Evolutionary conservation across 1,140 invertebrate species (phyloP), one percentile per base, ranked within the genome.

Genomic region (Andrena cerasifolii): DNA sequence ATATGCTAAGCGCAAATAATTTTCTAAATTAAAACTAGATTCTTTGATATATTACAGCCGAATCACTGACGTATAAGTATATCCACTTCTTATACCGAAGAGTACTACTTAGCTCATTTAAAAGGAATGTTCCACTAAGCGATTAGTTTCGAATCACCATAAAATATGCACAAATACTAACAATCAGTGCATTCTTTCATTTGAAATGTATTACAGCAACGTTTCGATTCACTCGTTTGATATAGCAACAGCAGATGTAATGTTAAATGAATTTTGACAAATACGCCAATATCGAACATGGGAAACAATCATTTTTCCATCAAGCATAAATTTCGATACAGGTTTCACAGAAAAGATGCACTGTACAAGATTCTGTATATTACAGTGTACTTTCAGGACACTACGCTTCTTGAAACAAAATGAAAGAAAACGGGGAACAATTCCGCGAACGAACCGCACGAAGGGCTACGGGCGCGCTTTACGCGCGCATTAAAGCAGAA

Each of bases 301-400:
- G 33, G 51, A 18, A 66, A 10, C 10, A 10, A 21, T n/a, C n/a
- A 18, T 8, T 16, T 43, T 28, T 26, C 24, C 2, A 18, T 40
- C 26, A 70, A 28, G 1, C 33, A 10, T 14, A 18, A 59, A 62
- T 18, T 45, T n/a, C 2, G 45, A 51, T 14, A 18, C 5, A 26
- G n/a, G 0, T 49, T 28, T 51, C 21, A 40, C 31, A 36, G 21
- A 40, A 45, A 75, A 66, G 36, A 56, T 40, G 36, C 49, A 74
- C 49, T 28, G 47, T 21, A 45, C 36, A 45, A 36, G 40, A 53
- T 31, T 40, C 18, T 28, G 16, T 14, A 16, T 71, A 36, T 18
- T 70, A 70, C 53, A 58, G 54, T 31, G 71, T 21, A n/a, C 6
- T 36, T 61, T 3, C 16, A 54, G 8, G 3, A 8, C 16, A n/a